These are phyloP conservation scores for Lithobates sylvaticus DNA, from an alignment of 2,797 vertebrate genomes.

Conservation along the genomic window DNA sequence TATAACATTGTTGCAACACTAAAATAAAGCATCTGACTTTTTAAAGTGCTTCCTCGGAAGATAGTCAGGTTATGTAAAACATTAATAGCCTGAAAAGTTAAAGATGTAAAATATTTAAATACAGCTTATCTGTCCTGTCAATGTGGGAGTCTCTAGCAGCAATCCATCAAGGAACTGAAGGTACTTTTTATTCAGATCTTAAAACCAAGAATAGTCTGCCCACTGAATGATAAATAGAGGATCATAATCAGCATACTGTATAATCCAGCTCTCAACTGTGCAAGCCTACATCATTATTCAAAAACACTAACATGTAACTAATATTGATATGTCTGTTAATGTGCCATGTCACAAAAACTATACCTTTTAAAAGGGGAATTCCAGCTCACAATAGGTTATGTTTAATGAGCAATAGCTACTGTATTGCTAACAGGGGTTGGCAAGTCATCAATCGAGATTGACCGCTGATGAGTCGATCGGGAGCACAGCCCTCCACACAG, in stretches of 20 bases:
- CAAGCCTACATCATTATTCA: neutral
- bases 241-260: neutral
- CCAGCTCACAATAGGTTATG: too few relatives aligned
- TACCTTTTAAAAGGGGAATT: too few relatives aligned
- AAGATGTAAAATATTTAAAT: slow-evolving; percentile 9
- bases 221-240: slow-evolving; percentile 1
- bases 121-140: neutral
- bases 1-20: neutral
- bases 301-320: too few relatives aligned
- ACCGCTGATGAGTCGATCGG: too few relatives aligned
- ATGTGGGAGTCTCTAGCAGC: neutral
- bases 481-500: too few relatives aligned
- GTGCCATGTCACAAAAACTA: too few relatives aligned
- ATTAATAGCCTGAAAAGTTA: neutral
- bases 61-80: neutral
- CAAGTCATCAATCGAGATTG: too few relatives aligned
- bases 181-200: neutral
- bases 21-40: neutral
- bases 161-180: neutral
- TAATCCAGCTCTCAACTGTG: neutral
- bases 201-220: neutral
- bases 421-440: too few relatives aligned
- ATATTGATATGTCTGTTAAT: too few relatives aligned
- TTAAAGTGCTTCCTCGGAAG: neutral
- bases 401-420: too few relatives aligned